Conservation (phyloP, 2,797 vertebrate genomes). For the Calcarius lapponicus region DNA sequence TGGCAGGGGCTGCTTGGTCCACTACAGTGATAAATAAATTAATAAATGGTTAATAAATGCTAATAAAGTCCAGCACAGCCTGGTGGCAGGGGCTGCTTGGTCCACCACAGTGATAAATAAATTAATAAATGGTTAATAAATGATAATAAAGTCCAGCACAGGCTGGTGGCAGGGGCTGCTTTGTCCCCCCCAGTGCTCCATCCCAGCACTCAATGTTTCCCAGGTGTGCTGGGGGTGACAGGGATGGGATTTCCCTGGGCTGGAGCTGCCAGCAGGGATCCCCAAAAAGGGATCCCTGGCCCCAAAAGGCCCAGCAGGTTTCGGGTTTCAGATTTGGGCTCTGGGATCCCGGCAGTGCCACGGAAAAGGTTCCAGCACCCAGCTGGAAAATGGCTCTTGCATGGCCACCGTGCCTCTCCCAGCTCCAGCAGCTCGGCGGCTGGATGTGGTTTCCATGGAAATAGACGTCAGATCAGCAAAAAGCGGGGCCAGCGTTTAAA, state of each 20-base stretch:
- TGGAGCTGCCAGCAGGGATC: background rate
- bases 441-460: slow-evolving; percentile 81
- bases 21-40: background rate
- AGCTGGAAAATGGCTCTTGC: slow-evolving; percentile 42
- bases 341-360: background rate
- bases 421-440: slow-evolving; percentile 63
- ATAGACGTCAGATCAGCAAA: slow-evolving; percentile 76
- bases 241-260: accelerated
- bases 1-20: slow-evolving; percentile 1
- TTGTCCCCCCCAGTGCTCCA: background rate
- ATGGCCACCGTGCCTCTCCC: slow-evolving; percentile 42
- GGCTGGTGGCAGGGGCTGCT: background rate
- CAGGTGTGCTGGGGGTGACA: accelerated
- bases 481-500: slow-evolving; percentile 70
- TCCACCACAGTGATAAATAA: background rate
- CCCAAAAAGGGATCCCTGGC: background rate
- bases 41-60: background rate
- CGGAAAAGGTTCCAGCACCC: background rate
- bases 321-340: background rate
- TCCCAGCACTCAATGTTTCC: background rate
- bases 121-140: too few relatives aligned
- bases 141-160: background rate
- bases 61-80: background rate
- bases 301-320: background rate
- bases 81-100: background rate